Base-by-base conservation (phyloP, 2,113 vertebrate species). In the Xiphorhynchus elegans region DNA sequence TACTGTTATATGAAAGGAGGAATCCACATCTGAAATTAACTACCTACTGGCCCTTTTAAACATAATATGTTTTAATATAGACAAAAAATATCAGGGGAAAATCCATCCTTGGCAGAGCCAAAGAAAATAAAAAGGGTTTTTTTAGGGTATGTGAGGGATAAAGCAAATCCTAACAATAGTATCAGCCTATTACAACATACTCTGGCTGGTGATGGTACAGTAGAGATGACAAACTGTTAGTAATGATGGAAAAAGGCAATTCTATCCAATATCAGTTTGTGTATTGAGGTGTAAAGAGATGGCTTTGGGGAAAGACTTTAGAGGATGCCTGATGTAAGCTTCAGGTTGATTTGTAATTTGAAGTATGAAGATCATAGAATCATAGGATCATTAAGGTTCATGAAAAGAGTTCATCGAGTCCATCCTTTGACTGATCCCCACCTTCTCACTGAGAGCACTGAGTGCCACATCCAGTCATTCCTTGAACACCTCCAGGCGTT, bases 1-100 rank as follows among this genome's bases (percentile, higher is more conserved):
- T 93, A 26, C 53, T 74, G 44, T 42, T 94, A 80, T 42, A 53
- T 89, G 83, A 82, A 87, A 84, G 49, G 58, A 89, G 19, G n/a
- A 94, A 79, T 60, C 53, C 66, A 87, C 50, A 60, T 81, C 56
- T 84, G 67, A 94, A 90, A 93, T 96, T 84, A 90, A 93, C 86
- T 87, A 87, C 74, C 44, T 84, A 29, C 94, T 75, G 89, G 84
- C 46, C 46, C 28, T 91, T 95, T 92, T 78, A 95, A 87, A 72
- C 17, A 20, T 26, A 72, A 33, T 24, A n/a, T n/a, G 9, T 42
- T 91, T 96, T 89, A 87, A 91, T 76, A 69, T 13, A 82, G 69
- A 46, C 47, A 86, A 59, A 93, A 94, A 63, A 60, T 24, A 68
- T 23, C 39, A 75, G 60, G 74, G 59, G 19, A 84, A 95, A 89